These are phyloP conservation scores for Halesus radiatus DNA, from an alignment of 1,140 invertebrate species.

Conservation along the genomic window DNA sequence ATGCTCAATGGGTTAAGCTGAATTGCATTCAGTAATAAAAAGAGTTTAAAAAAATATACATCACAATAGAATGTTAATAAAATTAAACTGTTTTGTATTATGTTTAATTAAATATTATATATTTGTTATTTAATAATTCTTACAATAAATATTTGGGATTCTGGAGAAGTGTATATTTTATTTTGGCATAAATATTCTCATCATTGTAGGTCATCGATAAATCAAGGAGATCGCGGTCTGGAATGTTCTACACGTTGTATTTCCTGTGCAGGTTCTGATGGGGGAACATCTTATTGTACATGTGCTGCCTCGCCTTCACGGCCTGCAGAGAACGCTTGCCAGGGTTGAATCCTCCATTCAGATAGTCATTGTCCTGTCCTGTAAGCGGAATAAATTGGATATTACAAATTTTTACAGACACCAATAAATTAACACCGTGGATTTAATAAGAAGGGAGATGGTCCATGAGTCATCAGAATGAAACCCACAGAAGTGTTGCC, in stretches of 20 bases:
- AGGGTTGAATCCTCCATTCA: slow-evolving; percentile 60
- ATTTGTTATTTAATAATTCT: slow-evolving; percentile 44
- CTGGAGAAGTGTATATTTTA: slow-evolving; percentile 22
- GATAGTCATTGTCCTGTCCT: slow-evolving; percentile 19
- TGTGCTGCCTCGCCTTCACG: background rate
- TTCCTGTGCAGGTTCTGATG: background rate
- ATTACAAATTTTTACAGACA: too few relatives aligned
- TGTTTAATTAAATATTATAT: slow-evolving; percentile 41
- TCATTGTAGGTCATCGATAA: background rate
- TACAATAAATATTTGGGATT: slow-evolving; percentile 37
- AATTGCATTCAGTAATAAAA: background rate
- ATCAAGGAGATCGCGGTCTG: background rate
- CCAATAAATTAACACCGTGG: too few relatives aligned
- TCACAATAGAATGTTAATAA: background rate
- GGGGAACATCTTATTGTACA: background rate
- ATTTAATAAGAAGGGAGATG: too few relatives aligned
- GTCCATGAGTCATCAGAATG: too few relatives aligned
- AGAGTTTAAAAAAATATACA: slow-evolving; percentile 3
- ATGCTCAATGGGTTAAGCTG: background rate
- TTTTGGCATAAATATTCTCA: slow-evolving; percentile 1
- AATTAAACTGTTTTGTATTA: slow-evolving; percentile 45
- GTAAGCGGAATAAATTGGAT: background rate
- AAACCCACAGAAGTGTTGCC: too few relatives aligned
- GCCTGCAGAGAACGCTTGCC: slow-evolving; percentile 51
- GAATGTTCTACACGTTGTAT: background rate